These are phyloP conservation scores for Pterocles burchelli DNA, from an alignment of 2,113 vertebrate genomes.

Conservation along the genomic window DNA sequence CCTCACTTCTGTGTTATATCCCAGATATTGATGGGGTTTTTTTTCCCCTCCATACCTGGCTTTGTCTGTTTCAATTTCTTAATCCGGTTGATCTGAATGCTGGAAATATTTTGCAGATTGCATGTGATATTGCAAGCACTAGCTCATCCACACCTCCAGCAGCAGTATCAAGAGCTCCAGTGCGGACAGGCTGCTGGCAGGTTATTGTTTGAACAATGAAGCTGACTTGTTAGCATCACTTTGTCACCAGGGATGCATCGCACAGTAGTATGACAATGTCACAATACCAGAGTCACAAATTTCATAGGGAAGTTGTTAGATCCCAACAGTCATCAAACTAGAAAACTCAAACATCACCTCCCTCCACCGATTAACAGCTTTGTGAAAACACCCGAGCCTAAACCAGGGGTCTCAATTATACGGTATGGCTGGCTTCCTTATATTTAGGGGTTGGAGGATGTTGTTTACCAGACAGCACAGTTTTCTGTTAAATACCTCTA, in stretches of 20 bases:
- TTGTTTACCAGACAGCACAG: not conserved
- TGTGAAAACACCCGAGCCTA: not conserved
- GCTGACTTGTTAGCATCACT: not conserved
- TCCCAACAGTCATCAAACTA: not conserved
- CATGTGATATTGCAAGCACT: not conserved
- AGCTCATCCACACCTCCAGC: not conserved
- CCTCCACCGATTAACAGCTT: not conserved
- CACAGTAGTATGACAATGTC: not conserved
- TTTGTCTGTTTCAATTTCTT: not conserved
- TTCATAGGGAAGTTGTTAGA: not conserved
- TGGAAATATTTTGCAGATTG: not conserved
- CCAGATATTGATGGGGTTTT: not conserved
- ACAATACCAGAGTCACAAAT: not conserved
- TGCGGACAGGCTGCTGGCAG: not conserved
- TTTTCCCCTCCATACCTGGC: not conserved
- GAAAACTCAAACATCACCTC: not conserved
- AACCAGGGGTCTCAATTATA: not conserved
- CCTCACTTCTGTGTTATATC: not conserved
- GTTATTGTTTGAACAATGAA: not conserved
- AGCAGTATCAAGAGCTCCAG: not conserved
- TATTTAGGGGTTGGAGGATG: not conserved
- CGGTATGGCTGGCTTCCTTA: not conserved
- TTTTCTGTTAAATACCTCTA: not conserved
- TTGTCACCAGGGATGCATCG: not conserved
- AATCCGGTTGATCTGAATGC: not conserved